Conservation (phyloP, 2,888 invertebrate species). For the Agriopis leucophaearia region DNA sequence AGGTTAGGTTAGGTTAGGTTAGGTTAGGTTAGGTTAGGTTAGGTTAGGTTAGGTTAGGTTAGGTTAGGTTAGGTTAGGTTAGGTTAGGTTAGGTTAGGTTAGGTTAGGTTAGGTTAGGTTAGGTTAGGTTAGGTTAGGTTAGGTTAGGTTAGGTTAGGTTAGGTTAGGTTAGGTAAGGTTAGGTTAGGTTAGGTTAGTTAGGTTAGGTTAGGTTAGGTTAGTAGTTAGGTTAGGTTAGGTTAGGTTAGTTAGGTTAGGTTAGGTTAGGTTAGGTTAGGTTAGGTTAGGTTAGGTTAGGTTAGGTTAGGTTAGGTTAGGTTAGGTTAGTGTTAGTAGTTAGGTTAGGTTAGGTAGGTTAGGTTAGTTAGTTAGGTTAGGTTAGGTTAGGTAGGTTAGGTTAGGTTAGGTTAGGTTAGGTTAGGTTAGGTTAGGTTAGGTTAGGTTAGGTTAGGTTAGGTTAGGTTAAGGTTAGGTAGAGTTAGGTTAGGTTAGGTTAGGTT, state of each 20-base stretch:
- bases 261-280: slow-evolving; percentile 17
- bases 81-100: slow-evolving; percentile 33
- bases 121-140: slow-evolving; percentile 29
- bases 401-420: slow-evolving; percentile 18
- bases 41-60: slow-evolving; percentile 40
- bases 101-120: slow-evolving; percentile 33
- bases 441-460: slow-evolving; percentile 47
- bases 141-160: slow-evolving; percentile 31
- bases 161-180: slow-evolving; percentile 12
- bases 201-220: slow-evolving; percentile 14
- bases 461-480: slow-evolving; percentile 33
- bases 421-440: slow-evolving; percentile 43
- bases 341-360: slow-evolving; percentile 14
- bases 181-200: slow-evolving; percentile 13
- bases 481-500: slow-evolving; percentile 36
- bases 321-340: slow-evolving; percentile 20
- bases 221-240: slow-evolving; percentile 10
- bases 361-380: slow-evolving; percentile 20
- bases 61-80: slow-evolving; percentile 33
- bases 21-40: slow-evolving; percentile 41
- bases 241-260: slow-evolving; percentile 12
- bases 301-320: slow-evolving; percentile 15
- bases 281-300: slow-evolving; percentile 19
- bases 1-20: slow-evolving; percentile 28
- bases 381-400: slow-evolving; percentile 18